Base-by-base conservation (phyloP, 2,797 vertebrate genomes). In the Sparidentex hasta region DNA sequence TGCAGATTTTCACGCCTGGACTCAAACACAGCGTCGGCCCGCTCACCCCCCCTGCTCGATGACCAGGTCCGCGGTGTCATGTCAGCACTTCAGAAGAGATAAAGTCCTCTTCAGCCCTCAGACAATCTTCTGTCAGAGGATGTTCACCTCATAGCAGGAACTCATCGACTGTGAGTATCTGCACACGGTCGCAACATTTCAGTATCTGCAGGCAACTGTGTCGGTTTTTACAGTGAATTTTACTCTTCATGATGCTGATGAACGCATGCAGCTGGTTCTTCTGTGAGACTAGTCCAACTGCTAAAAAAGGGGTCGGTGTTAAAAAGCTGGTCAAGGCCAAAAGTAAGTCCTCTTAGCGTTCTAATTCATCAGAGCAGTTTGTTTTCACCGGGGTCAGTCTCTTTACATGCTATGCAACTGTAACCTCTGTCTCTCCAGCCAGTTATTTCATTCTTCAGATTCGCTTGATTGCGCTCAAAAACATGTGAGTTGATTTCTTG, bases 31-130 rank as follows among this genome's bases (percentile, higher is more conserved):
- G 64, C 21, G 43, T 11, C 13, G 16, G 48, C 72, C 14, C 27
- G 58, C 63, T 33, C 6, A n/a, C 4, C 44, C 59, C 46, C 44
- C 5, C 29, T 3, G 55, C 65, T 70, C 21, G 3, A 47, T 74
- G 81, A 77, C 73, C 76, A 48, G 80, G 82, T 82, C 83, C 29
- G 38, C 13, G 44, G 72, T 65, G 72, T 86, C 86, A 61, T 48
- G 78, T 77, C 81, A 65, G 81, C 83, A 71, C 83, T 86, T 85
- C 78, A 88, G 57, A 78, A 57, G 59, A 81, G 68, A 71, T 81
- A 55, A 83, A 52, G 68, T 74, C 75, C 68, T 71, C 75, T 16
- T 52, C 67, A 56, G 80, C 67, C 71, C 61, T 76, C 71, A 17
- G 67, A 77, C 52, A 1, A 56, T 65, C 46, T 68, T 23, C 78